Base-by-base conservation (phyloP, 2,113 vertebrate genomes). In the Pithys albifrons region DNA sequence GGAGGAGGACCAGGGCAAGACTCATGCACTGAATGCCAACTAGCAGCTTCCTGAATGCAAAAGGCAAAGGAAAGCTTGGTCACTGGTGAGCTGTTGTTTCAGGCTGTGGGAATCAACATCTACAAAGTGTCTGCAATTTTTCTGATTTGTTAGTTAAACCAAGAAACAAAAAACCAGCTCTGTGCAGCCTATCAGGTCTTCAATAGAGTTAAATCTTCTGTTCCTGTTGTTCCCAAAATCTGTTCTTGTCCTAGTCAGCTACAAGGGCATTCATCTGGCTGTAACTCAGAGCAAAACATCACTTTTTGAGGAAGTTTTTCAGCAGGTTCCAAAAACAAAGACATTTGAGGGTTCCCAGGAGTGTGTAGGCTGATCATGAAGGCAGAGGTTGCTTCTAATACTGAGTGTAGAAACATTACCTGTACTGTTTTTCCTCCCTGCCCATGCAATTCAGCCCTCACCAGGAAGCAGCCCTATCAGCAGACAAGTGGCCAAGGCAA, bases 161-260 rank as follows among this genome's bases (percentile, higher is more conserved):
- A 4, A 73, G 31, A 41, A 55, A 85, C 35, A 88, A 78, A 23
- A 27, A 25, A 0, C 1, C 31, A 86, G 37, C 67, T 80, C 54
- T 51, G 39, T 51, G 64, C n/a, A 70, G 46, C 19, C 51, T 51
- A 35, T 39, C 41, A 66, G 12, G 14, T 86, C 51, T 62, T 24
- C 0, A 0, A 35, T 27, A 10, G 17, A 81, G n/a, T 9, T 35
- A 51, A 72, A 46, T 49, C n/a, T 65, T 66, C 31, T 54, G 4
- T 31, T 72, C 25, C n/a, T 83, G n/a, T 52, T 14, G 23, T 25
- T 95, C 25, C 20, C 33, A 58, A 61, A 37, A 86, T 19, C 39
- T 43, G 18, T 29, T 41, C 27, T 64, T 64, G 61, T 43, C 39
- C 61, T 20, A 64, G 27, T 29, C 61, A 43, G 61, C 49, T 78